Percentiles rank a stretch among this genome's conserved stretches.
Evolutionary conservation across 1,140 invertebrate species (phyloP).

Genomic region (Aphidius ervi): DNA sequence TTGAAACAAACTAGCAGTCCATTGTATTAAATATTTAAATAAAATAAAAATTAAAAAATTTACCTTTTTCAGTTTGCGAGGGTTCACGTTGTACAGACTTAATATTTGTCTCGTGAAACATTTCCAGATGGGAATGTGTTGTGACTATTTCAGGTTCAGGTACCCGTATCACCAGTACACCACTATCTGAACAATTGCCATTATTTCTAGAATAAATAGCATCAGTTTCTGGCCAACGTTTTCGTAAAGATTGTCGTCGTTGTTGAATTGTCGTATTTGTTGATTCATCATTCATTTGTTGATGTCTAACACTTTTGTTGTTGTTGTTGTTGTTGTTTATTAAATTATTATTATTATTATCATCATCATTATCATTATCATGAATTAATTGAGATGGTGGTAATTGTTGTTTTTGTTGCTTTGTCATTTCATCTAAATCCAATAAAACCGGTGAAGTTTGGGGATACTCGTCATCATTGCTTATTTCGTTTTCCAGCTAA

Average conservation of each 20-base stretch:
- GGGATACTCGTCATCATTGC: conserved; percentile 40
- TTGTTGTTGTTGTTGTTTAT: too few relatives aligned
- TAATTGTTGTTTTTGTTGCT: conserved; percentile 35
- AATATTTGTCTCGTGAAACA: conserved; percentile 43
- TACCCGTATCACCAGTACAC: conserved; percentile 45
- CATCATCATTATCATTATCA: too few relatives aligned
- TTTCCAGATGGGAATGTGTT: conserved; percentile 43
- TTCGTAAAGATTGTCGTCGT: conserved; percentile 37
- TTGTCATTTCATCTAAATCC: conserved; percentile 48
- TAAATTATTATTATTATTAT: too few relatives aligned
- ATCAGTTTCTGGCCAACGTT: conserved; percentile 39
- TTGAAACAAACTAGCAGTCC: conserved; percentile 28
- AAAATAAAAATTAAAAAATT: conserved; percentile 13
- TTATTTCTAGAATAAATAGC: conserved; percentile 21
- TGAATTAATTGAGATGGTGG: too few relatives aligned
- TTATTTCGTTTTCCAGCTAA: conserved; percentile 43
- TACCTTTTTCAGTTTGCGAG: conserved; percentile 50
- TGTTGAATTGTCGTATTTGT: conserved; percentile 26
- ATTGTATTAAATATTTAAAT: conserved; percentile 21
- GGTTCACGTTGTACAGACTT: conserved; percentile 44
- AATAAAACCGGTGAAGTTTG: conserved; percentile 42
- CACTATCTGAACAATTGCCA: conserved; percentile 33
- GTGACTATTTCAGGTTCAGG: conserved; percentile 46
- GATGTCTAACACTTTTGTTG: too few relatives aligned
- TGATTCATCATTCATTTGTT: not conserved